Conservation (phyloP, 2,888 invertebrate species). For the Eurytoma adleriae region DNA sequence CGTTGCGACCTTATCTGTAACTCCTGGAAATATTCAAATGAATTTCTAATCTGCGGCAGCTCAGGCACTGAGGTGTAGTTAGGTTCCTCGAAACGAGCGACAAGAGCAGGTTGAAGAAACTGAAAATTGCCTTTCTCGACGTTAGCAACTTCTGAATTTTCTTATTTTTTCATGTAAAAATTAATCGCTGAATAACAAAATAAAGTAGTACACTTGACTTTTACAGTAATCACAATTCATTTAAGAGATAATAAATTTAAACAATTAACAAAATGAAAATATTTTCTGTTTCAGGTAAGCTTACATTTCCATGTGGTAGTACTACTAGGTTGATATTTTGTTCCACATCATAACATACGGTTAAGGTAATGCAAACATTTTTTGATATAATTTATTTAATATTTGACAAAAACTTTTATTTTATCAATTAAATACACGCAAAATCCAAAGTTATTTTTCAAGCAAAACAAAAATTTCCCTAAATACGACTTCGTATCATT, state of each 20-base stretch:
- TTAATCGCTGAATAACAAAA: background rate
- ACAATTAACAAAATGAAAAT: too few species aligned
- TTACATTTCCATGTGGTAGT: background rate
- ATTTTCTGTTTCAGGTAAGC: background rate
- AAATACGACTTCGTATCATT: too few species aligned
- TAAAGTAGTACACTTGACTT: too few species aligned
- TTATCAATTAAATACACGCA: too few species aligned
- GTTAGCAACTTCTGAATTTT: constrained; percentile 37
- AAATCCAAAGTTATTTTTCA: too few species aligned
- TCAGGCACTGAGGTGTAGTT: constrained; percentile 62
- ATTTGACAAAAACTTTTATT: background rate
- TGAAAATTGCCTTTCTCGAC: constrained; percentile 49
- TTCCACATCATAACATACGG: too few species aligned
- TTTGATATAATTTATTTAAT: background rate
- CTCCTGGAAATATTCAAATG: constrained; percentile 77
- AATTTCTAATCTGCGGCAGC: constrained; percentile 76
- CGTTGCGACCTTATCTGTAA: constrained; percentile 63
- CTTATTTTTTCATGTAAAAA: constrained; percentile 22
- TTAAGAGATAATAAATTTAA: too few species aligned
- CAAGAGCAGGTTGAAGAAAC: constrained; percentile 51
- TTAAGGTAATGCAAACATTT: background rate
- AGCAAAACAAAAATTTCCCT: too few species aligned
- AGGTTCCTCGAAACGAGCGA: constrained; percentile 43
- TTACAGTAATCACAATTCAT: too few species aligned
- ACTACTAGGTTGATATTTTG: too few species aligned